These are phyloP conservation scores for Nomada fucata DNA, from an alignment of 2,888 invertebrate species.

Conservation along the genomic window DNA sequence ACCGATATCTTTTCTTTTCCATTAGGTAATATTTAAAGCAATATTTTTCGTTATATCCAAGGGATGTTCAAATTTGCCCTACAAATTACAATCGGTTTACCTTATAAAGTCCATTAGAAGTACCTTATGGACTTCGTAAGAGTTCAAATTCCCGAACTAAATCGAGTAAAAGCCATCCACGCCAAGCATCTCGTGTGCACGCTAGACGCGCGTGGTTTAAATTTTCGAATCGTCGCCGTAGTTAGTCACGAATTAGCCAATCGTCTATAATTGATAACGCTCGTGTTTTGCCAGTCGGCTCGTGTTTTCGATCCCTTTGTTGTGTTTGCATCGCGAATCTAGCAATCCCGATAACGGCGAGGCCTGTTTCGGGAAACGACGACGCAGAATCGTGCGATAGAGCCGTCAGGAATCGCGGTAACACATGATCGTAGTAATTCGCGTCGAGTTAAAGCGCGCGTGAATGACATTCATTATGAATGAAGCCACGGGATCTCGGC, in stretches of 20 bases:
- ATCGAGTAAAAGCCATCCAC: neutral
- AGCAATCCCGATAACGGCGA: constrained; percentile 8
- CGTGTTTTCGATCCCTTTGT: neutral
- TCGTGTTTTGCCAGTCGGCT: constrained; percentile 22
- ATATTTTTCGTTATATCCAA: neutral
- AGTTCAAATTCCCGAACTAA: too few relatives aligned
- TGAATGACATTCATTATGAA: constrained; percentile 29
- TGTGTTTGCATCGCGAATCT: constrained; percentile 9
- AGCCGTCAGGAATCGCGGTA: neutral
- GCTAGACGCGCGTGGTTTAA: neutral
- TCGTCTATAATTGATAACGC: constrained; percentile 9
- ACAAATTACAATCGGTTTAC: too few relatives aligned
- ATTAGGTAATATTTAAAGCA: too few relatives aligned
- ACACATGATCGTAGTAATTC: constrained; percentile 7
- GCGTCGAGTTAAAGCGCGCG: neutral
- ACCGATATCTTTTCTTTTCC: too few relatives aligned
- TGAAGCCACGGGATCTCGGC: constrained; percentile 7
- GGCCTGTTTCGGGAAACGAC: neutral
- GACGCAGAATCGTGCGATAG: constrained; percentile 14
- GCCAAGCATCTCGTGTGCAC: too few relatives aligned
- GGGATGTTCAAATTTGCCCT: too few relatives aligned
- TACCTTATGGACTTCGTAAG: too few relatives aligned
- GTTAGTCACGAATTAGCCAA: constrained; percentile 16
- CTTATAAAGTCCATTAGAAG: neutral
- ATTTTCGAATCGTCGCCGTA: too few relatives aligned